Percentiles rank a stretch among this genome's conserved stretches.
phyloP scores from a whole-genome alignment of 2,888 invertebrate species.

The Sceliomorpha sp. region DNA sequence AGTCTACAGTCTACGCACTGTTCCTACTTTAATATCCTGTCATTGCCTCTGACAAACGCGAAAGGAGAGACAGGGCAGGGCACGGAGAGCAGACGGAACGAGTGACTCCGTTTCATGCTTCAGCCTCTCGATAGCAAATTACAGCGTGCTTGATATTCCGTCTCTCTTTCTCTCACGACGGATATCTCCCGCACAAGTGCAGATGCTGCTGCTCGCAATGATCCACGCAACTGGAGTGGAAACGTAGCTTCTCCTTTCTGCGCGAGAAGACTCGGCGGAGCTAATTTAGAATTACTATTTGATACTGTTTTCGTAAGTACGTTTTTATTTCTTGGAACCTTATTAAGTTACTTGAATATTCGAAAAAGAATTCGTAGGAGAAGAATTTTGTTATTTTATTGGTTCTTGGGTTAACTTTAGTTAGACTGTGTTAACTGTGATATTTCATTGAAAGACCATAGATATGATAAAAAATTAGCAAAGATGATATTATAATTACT shows the following conservation, averaged over 20 bases:
- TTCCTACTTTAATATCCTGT: conserved; percentile 76
- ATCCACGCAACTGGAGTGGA: conserved; percentile 24
- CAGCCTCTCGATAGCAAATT: conserved; percentile 28
- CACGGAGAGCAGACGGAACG: conserved; percentile 11
- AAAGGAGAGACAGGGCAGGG: conserved; percentile 52
- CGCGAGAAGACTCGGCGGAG: conserved; percentile 5
- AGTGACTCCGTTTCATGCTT: conserved; percentile 25
- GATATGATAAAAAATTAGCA: too few species aligned
- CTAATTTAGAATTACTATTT: conserved; percentile 8
- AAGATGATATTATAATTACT: too few species aligned
- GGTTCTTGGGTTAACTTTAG: too few species aligned
- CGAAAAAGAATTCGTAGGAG: too few species aligned
- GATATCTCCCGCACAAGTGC: conserved; percentile 6
- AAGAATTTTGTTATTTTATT: too few species aligned
- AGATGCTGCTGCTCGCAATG: conserved; percentile 8
- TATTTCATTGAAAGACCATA: too few species aligned
- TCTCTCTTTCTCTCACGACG: too few species aligned
- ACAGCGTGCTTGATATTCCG: conserved; percentile 7
- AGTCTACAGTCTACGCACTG: conserved; percentile 50
- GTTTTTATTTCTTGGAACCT: too few species aligned
- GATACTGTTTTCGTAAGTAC: too few species aligned
- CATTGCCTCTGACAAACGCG: conserved; percentile 70
- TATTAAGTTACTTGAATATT: too few species aligned
- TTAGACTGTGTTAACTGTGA: too few species aligned
- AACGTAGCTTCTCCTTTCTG: neutral